These are phyloP conservation scores for Gymnoscopelus microlampas DNA, from an alignment of 2,797 vertebrate species.

Conservation along the genomic window DNA sequence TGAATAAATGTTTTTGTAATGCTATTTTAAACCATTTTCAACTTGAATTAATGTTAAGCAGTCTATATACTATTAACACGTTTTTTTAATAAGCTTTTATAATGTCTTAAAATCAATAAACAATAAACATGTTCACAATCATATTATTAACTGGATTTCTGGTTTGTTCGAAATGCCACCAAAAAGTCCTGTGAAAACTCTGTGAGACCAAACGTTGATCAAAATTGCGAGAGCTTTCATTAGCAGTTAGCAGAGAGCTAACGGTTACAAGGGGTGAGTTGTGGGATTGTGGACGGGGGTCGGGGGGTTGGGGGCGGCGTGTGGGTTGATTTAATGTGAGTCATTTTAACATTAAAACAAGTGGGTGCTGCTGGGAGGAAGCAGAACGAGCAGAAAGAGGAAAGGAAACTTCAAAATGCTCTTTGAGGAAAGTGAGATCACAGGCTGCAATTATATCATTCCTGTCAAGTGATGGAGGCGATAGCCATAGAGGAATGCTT, in stretches of 20 bases:
- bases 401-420: slow-evolving; percentile 88
- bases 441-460: slow-evolving; percentile 96
- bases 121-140: too few relatives aligned
- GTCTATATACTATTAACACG: too few relatives aligned
- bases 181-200: too few relatives aligned
- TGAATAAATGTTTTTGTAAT: too few relatives aligned
- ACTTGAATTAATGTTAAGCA: too few relatives aligned
- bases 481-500: slow-evolving; percentile 87
- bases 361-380: slow-evolving; percentile 71
- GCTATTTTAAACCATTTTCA: too few relatives aligned
- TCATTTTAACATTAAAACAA: slow-evolving; percentile 79
- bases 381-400: slow-evolving; percentile 74
- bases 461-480: slow-evolving; percentile 93
- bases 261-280: slow-evolving; percentile 6
- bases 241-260: slow-evolving; percentile 26
- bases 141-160: too few relatives aligned
- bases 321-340: slow-evolving; percentile 70
- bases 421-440: slow-evolving; percentile 92
- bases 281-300: slow-evolving; percentile 26
- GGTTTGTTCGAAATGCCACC: too few relatives aligned
- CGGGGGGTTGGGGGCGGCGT: slow-evolving; percentile 30
- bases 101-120: too few relatives aligned
- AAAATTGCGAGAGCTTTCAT: slow-evolving; percentile 55
- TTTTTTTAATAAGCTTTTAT: too few relatives aligned
- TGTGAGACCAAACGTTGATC: slow-evolving; percentile 27